phyloP scores from a whole-genome alignment of 2,113 vertebrate species.

The Panurus biarmicus region DNA sequence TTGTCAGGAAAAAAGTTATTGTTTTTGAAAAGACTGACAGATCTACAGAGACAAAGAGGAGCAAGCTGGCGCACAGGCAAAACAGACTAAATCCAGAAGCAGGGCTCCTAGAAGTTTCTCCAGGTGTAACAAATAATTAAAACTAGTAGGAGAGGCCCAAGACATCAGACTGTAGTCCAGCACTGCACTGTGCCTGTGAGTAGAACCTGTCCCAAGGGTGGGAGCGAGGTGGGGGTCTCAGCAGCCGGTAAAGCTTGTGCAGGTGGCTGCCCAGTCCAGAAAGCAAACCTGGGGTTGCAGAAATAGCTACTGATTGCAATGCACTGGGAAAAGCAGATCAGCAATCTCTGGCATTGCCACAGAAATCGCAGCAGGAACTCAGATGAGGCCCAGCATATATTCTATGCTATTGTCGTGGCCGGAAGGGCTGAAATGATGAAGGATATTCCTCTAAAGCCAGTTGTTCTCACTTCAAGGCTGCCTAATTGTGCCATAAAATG shows the following conservation, averaged over 20 bases:
- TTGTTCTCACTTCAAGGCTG: background rate
- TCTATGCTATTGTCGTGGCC: background rate
- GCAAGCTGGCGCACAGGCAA: fast-evolving
- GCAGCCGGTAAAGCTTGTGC: background rate
- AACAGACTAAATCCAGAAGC: background rate
- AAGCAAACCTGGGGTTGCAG: background rate
- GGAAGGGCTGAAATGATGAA: background rate
- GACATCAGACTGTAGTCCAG: fast-evolving
- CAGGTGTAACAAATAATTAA: background rate
- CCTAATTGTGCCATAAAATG: background rate
- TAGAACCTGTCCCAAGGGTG: fast-evolving
- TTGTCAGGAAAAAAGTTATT: background rate
- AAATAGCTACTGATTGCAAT: fast-evolving
- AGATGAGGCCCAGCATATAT: background rate
- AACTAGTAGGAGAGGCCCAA: background rate
- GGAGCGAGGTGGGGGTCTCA: background rate
- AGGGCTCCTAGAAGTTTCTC: background rate
- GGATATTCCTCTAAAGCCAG: background rate
- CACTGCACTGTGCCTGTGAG: fast-evolving
- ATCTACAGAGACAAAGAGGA: background rate
- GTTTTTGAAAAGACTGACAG: background rate
- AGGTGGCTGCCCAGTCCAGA: background rate
- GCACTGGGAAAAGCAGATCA: background rate
- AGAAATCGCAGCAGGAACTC: background rate
- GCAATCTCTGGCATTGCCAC: background rate